Base-by-base conservation (phyloP, 2,113 vertebrate species). In the Ochotona curzoniae region DNA sequence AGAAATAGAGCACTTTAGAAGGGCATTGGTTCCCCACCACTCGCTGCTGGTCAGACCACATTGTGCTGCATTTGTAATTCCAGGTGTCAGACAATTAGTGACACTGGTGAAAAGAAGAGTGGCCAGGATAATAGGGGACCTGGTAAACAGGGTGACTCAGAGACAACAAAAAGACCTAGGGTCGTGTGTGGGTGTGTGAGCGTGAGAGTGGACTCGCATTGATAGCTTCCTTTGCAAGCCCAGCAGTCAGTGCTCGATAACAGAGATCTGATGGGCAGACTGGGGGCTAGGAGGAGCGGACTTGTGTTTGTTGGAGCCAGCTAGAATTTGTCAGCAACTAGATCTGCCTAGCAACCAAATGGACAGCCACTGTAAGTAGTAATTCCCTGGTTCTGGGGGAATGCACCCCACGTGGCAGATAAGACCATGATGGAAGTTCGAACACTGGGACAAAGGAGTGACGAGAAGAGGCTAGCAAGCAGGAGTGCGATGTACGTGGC, bases 41-140 rank as follows among this genome's bases (percentile, higher is more conserved):
- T 87, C 76, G 26, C 32, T 47, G 49, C 89, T 81, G 71, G 84
- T 70, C 84, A 89, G 93, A 66, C 63, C 73, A 74, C 64, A 44
- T 61, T 78, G 26, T 54, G 84, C 63, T 87, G 11, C 23, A 81
- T 91, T 47, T 69, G 82, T 32, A 96, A 86, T 93, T 95, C 89
- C n/a, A 47, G 76, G 57, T n/a, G 93, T 84, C 38, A 90, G 79
- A 54, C 49, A 84, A 70, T 54, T 32, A 69, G 57, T 54, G 47
- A 79, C 17, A 20, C 30, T 87, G 73, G 61, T 60, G 82, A 92
- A 83, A 0, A 38, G n/a, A 82, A 81, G 38, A 71, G 28, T 61
- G 38, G 80, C 80, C 90, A 57, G 54, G 21, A 79, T 60, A 63
- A 54, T 28, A 63, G 64, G 54, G 38, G 18, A 69, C 44, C 25